phyloP scores from a whole-genome alignment of 2,797 vertebrate genomes.

The Smutsia gigantea region DNA sequence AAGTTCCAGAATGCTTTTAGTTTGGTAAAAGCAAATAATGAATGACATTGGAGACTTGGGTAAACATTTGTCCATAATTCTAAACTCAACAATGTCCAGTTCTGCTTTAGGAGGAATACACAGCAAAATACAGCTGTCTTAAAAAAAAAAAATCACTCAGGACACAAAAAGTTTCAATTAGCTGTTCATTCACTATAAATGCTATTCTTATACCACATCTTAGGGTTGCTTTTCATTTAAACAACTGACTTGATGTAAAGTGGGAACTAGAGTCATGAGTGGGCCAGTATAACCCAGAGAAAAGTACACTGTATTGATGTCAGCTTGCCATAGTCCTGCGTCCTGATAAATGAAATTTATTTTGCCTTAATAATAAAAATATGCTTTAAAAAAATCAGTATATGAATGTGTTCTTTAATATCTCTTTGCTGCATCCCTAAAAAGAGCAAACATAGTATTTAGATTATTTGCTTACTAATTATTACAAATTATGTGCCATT shows the following conservation, averaged over 20 bases:
- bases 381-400: neutral
- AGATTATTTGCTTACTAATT: neutral
- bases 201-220: neutral
- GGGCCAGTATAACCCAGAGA: neutral
- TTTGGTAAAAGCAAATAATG: conserved; percentile 35
- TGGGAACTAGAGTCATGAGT: neutral
- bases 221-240: neutral
- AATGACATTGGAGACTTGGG: neutral
- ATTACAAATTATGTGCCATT: conserved; percentile 60
- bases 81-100: neutral
- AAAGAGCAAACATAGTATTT: neutral
- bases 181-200: neutral
- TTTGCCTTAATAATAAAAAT: conserved; percentile 31
- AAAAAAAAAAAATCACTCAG: neutral
- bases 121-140: neutral
- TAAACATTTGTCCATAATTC: neutral
- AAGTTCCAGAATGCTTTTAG: conserved; percentile 25
- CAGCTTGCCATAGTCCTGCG: neutral
- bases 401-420: neutral
- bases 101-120: neutral
- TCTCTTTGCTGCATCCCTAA: neutral
- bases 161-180: neutral
- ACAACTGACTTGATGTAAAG: neutral
- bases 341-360: neutral
- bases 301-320: neutral